Conservation (phyloP, 2,888 invertebrate species). For the Noctua comes region DNA sequence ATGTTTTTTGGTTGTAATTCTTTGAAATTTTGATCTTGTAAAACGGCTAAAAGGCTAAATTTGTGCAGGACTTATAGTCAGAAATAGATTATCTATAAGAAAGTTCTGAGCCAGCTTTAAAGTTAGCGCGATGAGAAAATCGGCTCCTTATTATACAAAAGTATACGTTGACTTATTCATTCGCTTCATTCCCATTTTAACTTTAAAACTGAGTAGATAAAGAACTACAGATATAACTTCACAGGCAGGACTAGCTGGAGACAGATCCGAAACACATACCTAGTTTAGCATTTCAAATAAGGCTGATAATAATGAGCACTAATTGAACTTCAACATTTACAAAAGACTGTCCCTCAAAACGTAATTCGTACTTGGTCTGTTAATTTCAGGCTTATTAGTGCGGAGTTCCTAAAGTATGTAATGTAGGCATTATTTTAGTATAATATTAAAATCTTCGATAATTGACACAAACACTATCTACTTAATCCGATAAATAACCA, state of each 20-base stretch:
- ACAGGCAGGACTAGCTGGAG: not conserved
- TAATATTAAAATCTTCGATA: not conserved
- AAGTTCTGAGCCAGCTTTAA: constrained; percentile 46
- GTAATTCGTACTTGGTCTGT: not conserved
- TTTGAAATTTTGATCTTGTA: not conserved
- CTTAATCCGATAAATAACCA: not conserved
- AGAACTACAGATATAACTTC: not conserved
- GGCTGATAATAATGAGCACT: not conserved
- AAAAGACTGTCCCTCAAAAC: not conserved
- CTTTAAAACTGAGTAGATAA: constrained; percentile 1
- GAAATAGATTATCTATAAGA: constrained; percentile 27
- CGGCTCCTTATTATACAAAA: constrained; percentile 46
- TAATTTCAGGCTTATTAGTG: not conserved
- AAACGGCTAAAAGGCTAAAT: not conserved
- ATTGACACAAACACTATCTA: not conserved
- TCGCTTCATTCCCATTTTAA: constrained; percentile 19
- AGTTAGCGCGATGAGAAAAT: constrained; percentile 36
- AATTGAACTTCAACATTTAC: not conserved
- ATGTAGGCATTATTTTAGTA: not conserved
- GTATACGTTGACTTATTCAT: constrained; percentile 40
- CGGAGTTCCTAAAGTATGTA: not conserved
- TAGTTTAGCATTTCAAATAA: not conserved
- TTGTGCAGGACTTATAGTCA: not conserved
- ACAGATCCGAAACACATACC: too few species aligned
- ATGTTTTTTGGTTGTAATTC: not conserved